A percentile compares a stretch with the other conserved stretches of the same genome.
Evolutionary conservation across 1,140 invertebrate species (phyloP).

Genomic region (Tetramorium parvispinum): DNA sequence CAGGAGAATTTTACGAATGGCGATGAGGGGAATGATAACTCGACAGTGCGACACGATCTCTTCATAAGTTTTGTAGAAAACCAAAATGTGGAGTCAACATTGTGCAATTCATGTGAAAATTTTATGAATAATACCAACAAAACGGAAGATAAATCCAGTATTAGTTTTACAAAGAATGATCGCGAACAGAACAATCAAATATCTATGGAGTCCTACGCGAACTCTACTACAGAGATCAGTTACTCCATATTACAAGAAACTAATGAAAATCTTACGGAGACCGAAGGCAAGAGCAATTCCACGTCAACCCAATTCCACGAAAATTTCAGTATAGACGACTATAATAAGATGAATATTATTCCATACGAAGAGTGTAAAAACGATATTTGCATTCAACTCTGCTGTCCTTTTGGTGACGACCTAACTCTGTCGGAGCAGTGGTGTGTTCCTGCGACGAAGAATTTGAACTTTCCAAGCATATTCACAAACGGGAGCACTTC

Average conservation of each 20-base stretch:
- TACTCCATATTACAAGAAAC: not conserved
- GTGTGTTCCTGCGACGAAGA: not conserved
- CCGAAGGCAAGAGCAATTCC: not conserved
- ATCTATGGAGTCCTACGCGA: no score
- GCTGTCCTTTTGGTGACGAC: conserved; percentile 5
- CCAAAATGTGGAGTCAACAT: no score
- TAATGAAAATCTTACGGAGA: not conserved
- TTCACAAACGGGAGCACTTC: not conserved
- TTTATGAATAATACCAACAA: no score
- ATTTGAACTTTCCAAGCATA: conserved; percentile 26
- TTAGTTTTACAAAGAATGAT: no score
- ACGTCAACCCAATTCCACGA: not conserved
- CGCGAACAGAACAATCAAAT: no score
- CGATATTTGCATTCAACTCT: conserved; percentile 22
- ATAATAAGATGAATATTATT: not conserved
- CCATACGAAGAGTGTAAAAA: not conserved
- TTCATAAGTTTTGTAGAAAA: no score
- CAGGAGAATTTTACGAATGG: no score
- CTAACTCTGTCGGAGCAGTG: rapidly evolving
- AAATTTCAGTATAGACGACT: not conserved
- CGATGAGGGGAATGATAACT: no score
- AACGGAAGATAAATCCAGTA: no score
- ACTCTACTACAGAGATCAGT: not conserved
- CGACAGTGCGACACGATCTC: no score
- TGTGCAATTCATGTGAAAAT: no score